These are phyloP conservation scores for Orchestia grillus DNA, from an alignment of 1,140 invertebrate species.

Conservation along the genomic window DNA sequence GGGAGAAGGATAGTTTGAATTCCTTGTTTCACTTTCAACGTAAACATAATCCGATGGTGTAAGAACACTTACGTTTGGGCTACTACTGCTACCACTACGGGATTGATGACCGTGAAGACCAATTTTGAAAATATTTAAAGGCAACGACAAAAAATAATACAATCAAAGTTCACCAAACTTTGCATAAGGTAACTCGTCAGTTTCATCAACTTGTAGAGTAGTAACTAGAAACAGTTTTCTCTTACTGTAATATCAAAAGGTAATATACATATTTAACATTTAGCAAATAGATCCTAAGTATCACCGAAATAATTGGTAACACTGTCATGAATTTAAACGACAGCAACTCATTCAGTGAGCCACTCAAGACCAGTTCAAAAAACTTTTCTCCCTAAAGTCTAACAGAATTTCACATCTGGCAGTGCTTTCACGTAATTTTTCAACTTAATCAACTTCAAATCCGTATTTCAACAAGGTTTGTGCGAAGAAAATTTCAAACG, in stretches of 20 bases:
- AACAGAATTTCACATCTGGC: not conserved
- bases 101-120: slow-evolving; percentile 36
- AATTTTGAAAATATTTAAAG: not conserved
- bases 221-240: not conserved
- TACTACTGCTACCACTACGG: slow-evolving; percentile 23
- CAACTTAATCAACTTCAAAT: not conserved
- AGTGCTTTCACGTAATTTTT: not conserved
- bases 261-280: not conserved
- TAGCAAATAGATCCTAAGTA: not conserved
- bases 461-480: not conserved
- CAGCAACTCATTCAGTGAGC: not conserved
- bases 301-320: not conserved
- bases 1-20: not conserved
- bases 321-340: not conserved
- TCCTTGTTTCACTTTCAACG: not conserved
- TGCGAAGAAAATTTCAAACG: not conserved
- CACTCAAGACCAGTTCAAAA: not conserved
- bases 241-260: not conserved
- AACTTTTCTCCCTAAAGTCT: not conserved
- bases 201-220: not conserved
- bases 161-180: not conserved
- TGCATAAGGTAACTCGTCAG: not conserved
- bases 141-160: not conserved
- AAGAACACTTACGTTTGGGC: not conserved
- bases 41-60: not conserved